Conservation (phyloP, 2,888 invertebrate genomes). For the Julus scanicus region DNA sequence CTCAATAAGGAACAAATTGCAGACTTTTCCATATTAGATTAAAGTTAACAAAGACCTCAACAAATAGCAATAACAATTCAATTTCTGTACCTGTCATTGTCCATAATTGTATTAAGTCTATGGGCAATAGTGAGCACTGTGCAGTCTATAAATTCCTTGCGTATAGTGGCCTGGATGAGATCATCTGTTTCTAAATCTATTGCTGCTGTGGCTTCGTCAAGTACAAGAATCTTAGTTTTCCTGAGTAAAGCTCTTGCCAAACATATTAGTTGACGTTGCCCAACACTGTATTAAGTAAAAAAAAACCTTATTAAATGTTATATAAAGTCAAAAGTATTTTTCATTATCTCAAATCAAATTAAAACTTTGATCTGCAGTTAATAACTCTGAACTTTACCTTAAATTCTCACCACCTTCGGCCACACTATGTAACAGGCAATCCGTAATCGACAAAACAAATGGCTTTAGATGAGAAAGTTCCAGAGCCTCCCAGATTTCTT, state of each 20-base stretch:
- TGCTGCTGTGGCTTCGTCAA: slow-evolving; percentile 71
- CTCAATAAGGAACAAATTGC: background rate
- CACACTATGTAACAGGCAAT: slow-evolving; percentile 84
- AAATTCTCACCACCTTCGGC: slow-evolving; percentile 91
- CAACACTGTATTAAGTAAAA: slow-evolving; percentile 64
- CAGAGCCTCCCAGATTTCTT: slow-evolving; percentile 86
- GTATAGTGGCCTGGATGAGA: slow-evolving; percentile 79
- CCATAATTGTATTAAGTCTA: slow-evolving; percentile 91
- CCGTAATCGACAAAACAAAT: slow-evolving; percentile 81
- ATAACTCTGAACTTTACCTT: slow-evolving; percentile 63
- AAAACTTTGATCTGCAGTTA: background rate
- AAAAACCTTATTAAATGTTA: background rate
- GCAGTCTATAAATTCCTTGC: slow-evolving; percentile 84
- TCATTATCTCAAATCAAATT: background rate
- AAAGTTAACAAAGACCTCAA: background rate
- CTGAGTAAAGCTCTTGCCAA: slow-evolving; percentile 68
- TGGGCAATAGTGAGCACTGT: slow-evolving; percentile 94
- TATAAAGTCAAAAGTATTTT: no score
- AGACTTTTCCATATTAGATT: no score
- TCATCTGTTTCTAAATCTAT: slow-evolving; percentile 70
- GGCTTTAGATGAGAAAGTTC: slow-evolving; percentile 89
- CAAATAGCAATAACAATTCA: background rate
- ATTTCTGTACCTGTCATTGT: slow-evolving; percentile 73
- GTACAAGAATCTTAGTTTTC: slow-evolving; percentile 68
- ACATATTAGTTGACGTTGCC: slow-evolving; percentile 69